Evolutionary conservation across 2,113 vertebrate species (phyloP).

Genomic region (Syrrhaptes paradoxus): DNA sequence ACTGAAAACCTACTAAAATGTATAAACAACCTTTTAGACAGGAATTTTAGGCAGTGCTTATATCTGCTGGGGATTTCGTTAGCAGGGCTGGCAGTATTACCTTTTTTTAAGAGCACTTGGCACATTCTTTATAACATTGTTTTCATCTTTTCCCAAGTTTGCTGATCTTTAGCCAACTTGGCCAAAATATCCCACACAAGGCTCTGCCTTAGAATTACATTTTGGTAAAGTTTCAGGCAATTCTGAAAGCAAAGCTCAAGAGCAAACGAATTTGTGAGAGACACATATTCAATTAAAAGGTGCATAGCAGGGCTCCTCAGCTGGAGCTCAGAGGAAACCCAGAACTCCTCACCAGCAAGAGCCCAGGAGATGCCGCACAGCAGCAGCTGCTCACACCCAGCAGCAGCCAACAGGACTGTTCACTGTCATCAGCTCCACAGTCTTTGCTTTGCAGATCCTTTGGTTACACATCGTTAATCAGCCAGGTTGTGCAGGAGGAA

Average conservation of each 20-base stretch:
- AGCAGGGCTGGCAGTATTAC: not conserved
- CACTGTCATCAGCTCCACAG: not conserved
- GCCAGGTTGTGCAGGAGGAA: not conserved
- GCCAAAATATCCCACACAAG: not conserved
- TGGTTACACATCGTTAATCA: not conserved
- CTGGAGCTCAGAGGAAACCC: not conserved
- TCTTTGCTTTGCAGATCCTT: not conserved
- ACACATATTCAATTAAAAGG: not conserved
- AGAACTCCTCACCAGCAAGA: not conserved
- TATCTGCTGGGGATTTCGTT: not conserved
- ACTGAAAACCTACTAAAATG: not conserved
- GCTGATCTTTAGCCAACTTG: not conserved
- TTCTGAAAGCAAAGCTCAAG: not conserved
- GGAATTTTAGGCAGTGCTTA: not conserved
- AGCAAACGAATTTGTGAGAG: not conserved
- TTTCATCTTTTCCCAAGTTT: not conserved
- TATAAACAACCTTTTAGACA: not conserved
- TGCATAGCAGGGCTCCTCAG: not conserved
- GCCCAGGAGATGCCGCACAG: not conserved
- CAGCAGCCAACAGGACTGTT: not conserved
- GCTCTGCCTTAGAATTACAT: not conserved
- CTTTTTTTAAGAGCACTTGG: not conserved
- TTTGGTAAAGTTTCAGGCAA: not conserved
- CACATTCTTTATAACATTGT: not conserved
- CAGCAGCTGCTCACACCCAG: not conserved